These are phyloP conservation scores for Dendrolimus punctatus DNA, from an alignment of 1,140 invertebrate species.

Conservation along the genomic window DNA sequence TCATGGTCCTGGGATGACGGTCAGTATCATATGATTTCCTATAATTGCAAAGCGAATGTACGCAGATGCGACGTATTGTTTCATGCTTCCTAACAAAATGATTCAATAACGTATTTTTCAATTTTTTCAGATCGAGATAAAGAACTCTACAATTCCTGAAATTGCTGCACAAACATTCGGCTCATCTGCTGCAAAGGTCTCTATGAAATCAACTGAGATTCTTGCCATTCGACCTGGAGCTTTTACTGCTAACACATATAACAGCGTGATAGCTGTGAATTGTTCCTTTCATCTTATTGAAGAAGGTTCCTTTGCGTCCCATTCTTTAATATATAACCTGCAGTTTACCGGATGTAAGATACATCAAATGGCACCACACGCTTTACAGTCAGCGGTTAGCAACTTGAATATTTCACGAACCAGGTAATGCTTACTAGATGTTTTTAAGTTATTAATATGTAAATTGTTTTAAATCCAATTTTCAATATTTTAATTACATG, in stretches of 20 bases:
- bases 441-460: too few species aligned
- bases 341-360: conserved; percentile 75
- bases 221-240: conserved; percentile 73
- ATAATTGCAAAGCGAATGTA: conserved; percentile 2
- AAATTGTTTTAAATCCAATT: too few species aligned
- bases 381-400: conserved; percentile 76
- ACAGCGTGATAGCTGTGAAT: conserved; percentile 75
- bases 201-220: conserved; percentile 73
- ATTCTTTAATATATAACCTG: conserved; percentile 75
- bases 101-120: neutral
- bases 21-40: conserved; percentile 30
- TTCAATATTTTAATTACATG: neutral
- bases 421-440: conserved; percentile 64
- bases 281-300: conserved; percentile 75
- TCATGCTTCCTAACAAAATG: neutral
- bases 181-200: conserved; percentile 75
- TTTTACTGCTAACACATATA: conserved; percentile 77
- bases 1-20: conserved; percentile 60
- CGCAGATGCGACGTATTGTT: neutral
- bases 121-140: conserved; percentile 75
- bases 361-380: conserved; percentile 70
- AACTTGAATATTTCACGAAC: conserved; percentile 79
- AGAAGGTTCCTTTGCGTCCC: conserved; percentile 76
- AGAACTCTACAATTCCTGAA: conserved; percentile 73
- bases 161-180: conserved; percentile 76